Evolutionary conservation across 2,113 vertebrate genomes (phyloP), one percentile per base, ranked within the genome.

Genomic region (Lipophrys pholis): DNA sequence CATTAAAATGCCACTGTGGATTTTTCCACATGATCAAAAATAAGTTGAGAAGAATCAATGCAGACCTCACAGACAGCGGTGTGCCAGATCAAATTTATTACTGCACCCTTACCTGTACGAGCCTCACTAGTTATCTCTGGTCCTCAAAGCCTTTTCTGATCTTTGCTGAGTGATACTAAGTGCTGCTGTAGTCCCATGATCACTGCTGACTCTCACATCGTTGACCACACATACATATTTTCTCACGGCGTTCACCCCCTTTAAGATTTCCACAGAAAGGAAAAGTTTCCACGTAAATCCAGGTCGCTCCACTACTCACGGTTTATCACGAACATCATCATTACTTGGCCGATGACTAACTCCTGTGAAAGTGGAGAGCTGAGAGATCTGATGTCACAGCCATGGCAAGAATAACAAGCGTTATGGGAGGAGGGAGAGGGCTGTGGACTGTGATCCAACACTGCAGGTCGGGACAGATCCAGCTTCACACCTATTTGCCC

Each of bases 381-480:
- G 72, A 50, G 76, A 85, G 78, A 93, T 92, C 86, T 94, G 92
- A 93, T 92, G 91, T 93, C 91, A 91, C 68, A 76, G 80, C 73
- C 45, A 64, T 65, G 76, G 87, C 83, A 85, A 82, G 86, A 92
- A 90, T 90, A 93, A 93, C 85, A 89, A 89, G 83, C 81, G 54
- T 69, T 87, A 78, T 86, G 84, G 87, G 80, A 85, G 85, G 88
- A 87, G 82, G 78, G 90, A 87, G 80, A 87, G 66, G 63, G 64
- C 84, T 80, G 84, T 53, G 55, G 56, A 90, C 74, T 82, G 46
- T 86, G 82, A 92, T 91, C 74, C 75, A 84, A 83, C 64, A 86
- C 11, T 89, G 87, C 94, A 94, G 83, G 93, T 94, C 86, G 69
- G 79, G 87, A 86, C 94, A 95, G 83, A 93, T 92, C 90, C 53